These are phyloP conservation scores for Hemiscyllium ocellatum DNA, from an alignment of 2,113 vertebrate species.

Conservation along the genomic window DNA sequence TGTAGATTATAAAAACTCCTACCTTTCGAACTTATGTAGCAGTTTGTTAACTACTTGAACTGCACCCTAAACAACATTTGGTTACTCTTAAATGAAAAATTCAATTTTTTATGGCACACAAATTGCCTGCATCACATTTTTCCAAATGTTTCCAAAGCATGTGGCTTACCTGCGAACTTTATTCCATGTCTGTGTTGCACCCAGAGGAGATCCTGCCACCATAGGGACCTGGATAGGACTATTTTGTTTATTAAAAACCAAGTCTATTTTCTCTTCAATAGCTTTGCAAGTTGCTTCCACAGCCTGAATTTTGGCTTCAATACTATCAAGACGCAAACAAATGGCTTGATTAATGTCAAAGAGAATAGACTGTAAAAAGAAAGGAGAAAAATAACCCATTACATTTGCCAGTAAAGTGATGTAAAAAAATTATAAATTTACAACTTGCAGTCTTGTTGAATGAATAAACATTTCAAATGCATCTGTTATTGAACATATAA, in stretches of 20 bases:
- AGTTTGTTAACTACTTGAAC: neutral
- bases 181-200: slow-evolving; percentile 95
- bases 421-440: no score
- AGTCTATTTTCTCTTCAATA: slow-evolving; percentile 84
- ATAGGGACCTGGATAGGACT: slow-evolving; percentile 93
- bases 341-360: slow-evolving; percentile 86
- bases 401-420: neutral
- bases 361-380: slow-evolving; percentile 69
- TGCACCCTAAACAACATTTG: neutral
- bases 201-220: slow-evolving; percentile 94
- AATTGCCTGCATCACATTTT: neutral
- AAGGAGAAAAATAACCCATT: neutral
- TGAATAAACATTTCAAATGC: neutral
- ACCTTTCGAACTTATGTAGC: neutral
- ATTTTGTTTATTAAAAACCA: slow-evolving; percentile 78
- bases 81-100: slow-evolving; percentile 32
- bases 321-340: slow-evolving; percentile 84
- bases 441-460: no score
- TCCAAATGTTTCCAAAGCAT: neutral
- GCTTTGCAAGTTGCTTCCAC: slow-evolving; percentile 86
- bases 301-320: slow-evolving; percentile 84
- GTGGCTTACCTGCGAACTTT: slow-evolving; percentile 88
- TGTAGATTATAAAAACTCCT: neutral
- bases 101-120: neutral
- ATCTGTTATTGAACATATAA: neutral